A percentile compares a stretch with the other conserved stretches of the same genome.
Conservation (phyloP, 1,140 invertebrate genomes). For the Pachypsylla venusta region DNA sequence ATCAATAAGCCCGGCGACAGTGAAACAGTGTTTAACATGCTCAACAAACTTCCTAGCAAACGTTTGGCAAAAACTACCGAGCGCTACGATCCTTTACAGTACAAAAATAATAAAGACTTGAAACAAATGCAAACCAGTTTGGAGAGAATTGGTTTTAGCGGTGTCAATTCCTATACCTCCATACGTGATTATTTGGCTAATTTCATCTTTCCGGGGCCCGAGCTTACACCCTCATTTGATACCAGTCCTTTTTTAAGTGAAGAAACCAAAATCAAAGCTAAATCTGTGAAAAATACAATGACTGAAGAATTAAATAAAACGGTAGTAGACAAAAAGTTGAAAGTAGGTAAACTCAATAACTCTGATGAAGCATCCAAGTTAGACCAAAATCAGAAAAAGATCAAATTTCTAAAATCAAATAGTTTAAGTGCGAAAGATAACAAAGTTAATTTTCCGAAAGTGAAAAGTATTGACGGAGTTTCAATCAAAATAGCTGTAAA, state of each 20-base stretch:
- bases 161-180: background rate
- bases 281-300: background rate
- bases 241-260: background rate
- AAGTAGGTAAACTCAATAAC: background rate
- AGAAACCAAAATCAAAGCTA: background rate
- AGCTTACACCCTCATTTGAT: background rate
- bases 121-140: background rate
- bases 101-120: background rate
- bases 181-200: background rate
- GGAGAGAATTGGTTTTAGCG: background rate
- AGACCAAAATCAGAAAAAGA: background rate
- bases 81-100: background rate
- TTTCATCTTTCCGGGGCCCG: too few species aligned
- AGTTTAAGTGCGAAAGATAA: background rate
- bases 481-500: background rate
- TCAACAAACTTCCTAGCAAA: background rate
- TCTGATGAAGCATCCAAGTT: background rate
- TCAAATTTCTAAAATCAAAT: background rate
- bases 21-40: constrained; percentile 3
- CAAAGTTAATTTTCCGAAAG: background rate
- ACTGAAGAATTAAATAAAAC: background rate
- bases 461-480: background rate
- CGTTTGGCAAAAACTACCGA: background rate
- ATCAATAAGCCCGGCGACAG: background rate
- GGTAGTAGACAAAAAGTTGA: background rate